These are phyloP conservation scores for Drosophila miranda DNA, from an alignment of 1,140 invertebrate genomes.

Conservation along the genomic window DNA sequence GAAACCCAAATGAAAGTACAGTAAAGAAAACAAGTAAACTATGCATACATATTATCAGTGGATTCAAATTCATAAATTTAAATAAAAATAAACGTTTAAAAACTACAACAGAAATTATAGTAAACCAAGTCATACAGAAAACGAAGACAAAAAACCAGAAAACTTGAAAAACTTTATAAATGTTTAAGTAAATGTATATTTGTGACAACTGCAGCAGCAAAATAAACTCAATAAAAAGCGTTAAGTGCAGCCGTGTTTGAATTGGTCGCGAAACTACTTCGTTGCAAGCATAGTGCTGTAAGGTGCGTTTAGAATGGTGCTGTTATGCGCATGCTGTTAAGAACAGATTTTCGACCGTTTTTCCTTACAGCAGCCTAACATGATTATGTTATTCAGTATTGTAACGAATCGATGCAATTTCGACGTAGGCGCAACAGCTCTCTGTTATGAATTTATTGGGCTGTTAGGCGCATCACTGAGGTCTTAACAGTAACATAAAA, in stretches of 20 bases:
- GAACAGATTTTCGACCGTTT: not conserved
- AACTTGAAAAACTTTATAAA: slow-evolving; percentile 67
- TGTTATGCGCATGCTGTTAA: too few species aligned
- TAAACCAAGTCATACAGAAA: slow-evolving; percentile 11
- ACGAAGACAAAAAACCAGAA: slow-evolving; percentile 16
- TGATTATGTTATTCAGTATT: too few species aligned
- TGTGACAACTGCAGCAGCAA: slow-evolving; percentile 48
- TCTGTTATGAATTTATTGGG: not conserved
- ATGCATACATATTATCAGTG: slow-evolving; percentile 74
- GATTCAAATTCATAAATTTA: slow-evolving; percentile 74
- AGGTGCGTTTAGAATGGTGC: too few species aligned
- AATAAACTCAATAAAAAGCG: slow-evolving; percentile 71
- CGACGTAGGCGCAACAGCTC: not conserved
- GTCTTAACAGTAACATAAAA: not conserved
- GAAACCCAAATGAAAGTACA: slow-evolving; percentile 13
- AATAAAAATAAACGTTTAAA: slow-evolving; percentile 51
- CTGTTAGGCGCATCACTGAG: not conserved
- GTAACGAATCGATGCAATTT: too few species aligned
- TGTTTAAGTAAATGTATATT: slow-evolving; percentile 76
- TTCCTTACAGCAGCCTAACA: too few species aligned
- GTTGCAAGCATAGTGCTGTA: not conserved
- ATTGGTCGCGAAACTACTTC: not conserved
- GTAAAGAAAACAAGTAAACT: slow-evolving; percentile 41
- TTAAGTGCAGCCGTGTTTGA: slow-evolving; percentile 56
- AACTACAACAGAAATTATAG: slow-evolving; percentile 28